Conservation (phyloP, 2,797 vertebrate genomes). For the Triplophysa bombifrons region DNA sequence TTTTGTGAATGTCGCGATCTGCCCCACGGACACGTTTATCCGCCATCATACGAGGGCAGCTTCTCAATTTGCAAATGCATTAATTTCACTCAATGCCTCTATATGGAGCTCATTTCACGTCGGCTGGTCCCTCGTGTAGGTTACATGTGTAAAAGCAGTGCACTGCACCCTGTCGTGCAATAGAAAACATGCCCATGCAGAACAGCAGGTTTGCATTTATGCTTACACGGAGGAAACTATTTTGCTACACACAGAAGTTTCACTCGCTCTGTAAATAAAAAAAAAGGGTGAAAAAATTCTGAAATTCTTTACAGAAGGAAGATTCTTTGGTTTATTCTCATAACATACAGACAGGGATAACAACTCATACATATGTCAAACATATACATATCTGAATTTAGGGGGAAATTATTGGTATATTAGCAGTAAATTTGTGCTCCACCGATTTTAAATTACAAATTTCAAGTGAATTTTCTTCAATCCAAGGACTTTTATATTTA, state of each 20-base stretch:
- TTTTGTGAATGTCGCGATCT: slow-evolving; percentile 65
- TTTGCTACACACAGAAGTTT: background rate
- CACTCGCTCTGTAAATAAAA: background rate
- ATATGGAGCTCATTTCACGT: slow-evolving; percentile 10
- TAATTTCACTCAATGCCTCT: slow-evolving; percentile 48
- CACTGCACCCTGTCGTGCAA: background rate
- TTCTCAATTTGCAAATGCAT: slow-evolving; percentile 77
- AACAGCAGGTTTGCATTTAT: background rate
- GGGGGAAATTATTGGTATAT: background rate
- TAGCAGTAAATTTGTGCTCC: background rate
- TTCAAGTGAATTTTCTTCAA: background rate
- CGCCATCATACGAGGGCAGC: slow-evolving; percentile 80
- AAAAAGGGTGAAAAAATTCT: background rate
- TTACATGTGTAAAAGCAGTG: background rate
- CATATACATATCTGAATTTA: background rate
- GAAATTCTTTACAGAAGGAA: background rate
- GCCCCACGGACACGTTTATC: slow-evolving; percentile 75
- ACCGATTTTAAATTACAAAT: background rate
- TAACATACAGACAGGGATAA: too few species aligned
- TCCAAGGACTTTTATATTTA: slow-evolving; percentile 29
- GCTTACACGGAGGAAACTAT: background rate
- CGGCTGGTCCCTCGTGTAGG: background rate
- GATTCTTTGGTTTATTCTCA: background rate
- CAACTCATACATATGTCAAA: background rate
- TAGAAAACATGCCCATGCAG: background rate